Evolutionary conservation across 2,113 vertebrate species (phyloP).

Genomic region (Chaenocephalus aceratus): DNA sequence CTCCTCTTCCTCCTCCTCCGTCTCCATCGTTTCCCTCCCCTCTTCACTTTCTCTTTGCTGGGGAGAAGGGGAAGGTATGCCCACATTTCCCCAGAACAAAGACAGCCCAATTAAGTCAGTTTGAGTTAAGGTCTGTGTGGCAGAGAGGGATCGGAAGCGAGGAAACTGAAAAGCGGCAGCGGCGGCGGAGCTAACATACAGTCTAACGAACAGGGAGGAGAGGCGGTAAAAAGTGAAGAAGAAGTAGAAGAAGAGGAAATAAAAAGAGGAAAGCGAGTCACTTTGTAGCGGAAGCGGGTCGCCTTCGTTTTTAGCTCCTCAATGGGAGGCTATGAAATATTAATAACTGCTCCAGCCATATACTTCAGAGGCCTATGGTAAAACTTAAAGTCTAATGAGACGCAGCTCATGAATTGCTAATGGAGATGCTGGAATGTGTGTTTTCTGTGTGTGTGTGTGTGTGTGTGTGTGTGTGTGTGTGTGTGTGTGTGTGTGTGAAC

Average conservation of each 20-base stretch:
- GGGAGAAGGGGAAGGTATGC: constrained; percentile 77
- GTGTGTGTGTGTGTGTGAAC: constrained; percentile 30
- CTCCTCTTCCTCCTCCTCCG: too few species aligned
- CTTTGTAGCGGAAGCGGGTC: constrained; percentile 84
- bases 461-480: constrained; percentile 49
- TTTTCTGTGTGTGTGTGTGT: constrained; percentile 67
- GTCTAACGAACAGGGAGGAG: constrained; percentile 65
- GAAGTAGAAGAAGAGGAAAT: constrained; percentile 42
- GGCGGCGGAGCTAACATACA: constrained; percentile 28
- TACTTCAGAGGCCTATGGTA: constrained; percentile 85
- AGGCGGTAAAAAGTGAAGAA: constrained; percentile 49
- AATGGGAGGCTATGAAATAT: constrained; percentile 86
- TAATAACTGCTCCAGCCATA: constrained; percentile 86
- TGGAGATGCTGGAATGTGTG: constrained; percentile 83
- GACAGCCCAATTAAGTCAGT: constrained; percentile 87
- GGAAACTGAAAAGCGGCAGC: constrained; percentile 55
- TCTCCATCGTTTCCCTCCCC: constrained; percentile 25
- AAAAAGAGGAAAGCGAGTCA: constrained; percentile 69
- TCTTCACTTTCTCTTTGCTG: constrained; percentile 51
- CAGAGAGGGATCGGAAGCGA: constrained; percentile 67
- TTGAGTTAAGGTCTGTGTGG: constrained; percentile 84
- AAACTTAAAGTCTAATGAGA: constrained; percentile 87
- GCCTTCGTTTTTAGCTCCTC: constrained; percentile 82
- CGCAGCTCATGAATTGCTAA: constrained; percentile 86
- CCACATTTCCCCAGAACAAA: constrained; percentile 83